Base-by-base conservation (phyloP, 2,113 vertebrate genomes). In the Pseudolaguvia tuberculata region DNA sequence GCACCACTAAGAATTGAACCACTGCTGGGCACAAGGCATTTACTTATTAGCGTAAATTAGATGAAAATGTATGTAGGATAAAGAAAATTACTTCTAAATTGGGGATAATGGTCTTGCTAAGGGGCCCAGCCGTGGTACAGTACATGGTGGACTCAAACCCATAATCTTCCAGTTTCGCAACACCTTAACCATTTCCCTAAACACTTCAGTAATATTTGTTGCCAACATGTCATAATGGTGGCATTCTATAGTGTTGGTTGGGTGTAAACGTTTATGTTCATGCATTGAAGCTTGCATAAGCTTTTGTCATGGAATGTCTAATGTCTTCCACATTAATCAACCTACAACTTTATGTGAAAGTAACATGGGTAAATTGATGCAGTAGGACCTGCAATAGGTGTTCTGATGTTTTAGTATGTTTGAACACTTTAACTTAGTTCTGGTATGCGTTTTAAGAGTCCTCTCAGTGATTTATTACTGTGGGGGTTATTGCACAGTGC, bases 401-500 rank as follows among this genome's bases (percentile, higher is more conserved):
- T 69, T 69, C 18, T 35, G 13, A 31, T 25, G 21, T 25, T 4
- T 15, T 67, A 50, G 9, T 50, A 50, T 67, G 48, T 69, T 69
- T 12, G 35, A 69, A 9, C 5, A 12, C n/a, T 57, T 52, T 69
- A 29, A 69, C 48, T 9, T 75, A 56, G 23, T 29, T 39, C 35
- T 56, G 73, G 51, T 27, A 29, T 15, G 52, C 52, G 53, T 73
- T 63, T 51, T 63, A 62, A 73, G 48, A 39, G 45, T 53, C 62
- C 47, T 14, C 11, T 1, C 51, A n/a, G 39, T 62, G 51, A 72
- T 73, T 76, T 72, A 81, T 55, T 68, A 21, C 39, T 18, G 14
- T 57, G 6, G 56, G 57, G 27, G 50, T 68, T 23, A 77, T 75
- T 55, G 75, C 67, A 52, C 57, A 62, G 14, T 14, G 35, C 25